Percentiles rank a stretch among this genome's conserved stretches.
These are phyloP conservation scores for Bradypus variegatus DNA, from an alignment of 2,797 vertebrate species.

Conservation along the genomic window DNA sequence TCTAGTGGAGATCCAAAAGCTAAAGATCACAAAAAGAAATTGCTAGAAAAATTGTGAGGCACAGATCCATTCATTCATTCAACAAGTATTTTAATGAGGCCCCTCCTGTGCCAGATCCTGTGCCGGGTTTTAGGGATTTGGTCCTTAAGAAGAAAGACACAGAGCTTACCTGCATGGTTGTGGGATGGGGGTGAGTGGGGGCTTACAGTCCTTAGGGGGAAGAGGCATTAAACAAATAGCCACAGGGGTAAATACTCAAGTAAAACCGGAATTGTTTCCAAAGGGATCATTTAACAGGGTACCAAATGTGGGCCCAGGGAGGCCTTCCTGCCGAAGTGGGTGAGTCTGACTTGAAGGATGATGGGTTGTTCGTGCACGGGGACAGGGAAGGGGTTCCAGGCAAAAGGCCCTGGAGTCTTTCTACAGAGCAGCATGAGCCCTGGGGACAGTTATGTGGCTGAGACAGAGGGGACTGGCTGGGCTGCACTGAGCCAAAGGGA, in stretches of 20 bases:
- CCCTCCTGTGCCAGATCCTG: neutral
- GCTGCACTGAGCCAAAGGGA: neutral
- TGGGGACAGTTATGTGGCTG: too few species aligned
- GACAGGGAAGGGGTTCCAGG: neutral
- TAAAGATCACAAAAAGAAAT: neutral
- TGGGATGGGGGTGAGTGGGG: too few species aligned
- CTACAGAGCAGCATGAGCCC: neutral
- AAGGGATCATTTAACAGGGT: too few species aligned
- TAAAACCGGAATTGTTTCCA: neutral
- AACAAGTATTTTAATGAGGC: neutral
- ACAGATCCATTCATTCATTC: neutral
- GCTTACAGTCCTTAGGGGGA: neutral
- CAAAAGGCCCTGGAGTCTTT: neutral
- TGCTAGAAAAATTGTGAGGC: neutral
- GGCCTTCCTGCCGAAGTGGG: neutral
- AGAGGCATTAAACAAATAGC: neutral
- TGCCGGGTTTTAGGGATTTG: neutral
- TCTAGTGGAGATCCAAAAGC: neutral
- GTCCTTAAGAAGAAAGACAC: neutral
- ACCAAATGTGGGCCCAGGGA: neutral
- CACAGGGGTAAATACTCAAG: neutral
- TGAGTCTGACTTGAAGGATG: neutral
- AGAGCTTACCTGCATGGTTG: neutral
- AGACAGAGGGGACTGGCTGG: neutral
- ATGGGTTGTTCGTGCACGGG: neutral